Percentiles rank a stretch among this genome's conserved stretches.
phyloP scores from a whole-genome alignment of 2,888 invertebrate species.

The Eurytoma adleriae region DNA sequence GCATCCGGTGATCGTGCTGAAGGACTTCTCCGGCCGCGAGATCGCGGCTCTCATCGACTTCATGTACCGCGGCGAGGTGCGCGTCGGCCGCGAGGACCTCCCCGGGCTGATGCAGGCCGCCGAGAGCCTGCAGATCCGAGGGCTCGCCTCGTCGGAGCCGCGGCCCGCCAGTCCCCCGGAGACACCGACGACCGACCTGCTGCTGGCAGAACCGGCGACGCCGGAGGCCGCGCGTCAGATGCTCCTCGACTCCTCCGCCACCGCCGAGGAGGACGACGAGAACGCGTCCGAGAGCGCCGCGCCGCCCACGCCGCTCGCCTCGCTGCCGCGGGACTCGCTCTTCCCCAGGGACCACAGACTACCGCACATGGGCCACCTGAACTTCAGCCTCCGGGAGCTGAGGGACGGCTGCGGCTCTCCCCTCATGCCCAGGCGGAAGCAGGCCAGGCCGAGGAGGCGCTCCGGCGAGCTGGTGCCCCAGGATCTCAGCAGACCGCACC shows the following conservation, averaged over 20 bases:
- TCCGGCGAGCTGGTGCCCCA: constrained; percentile 86
- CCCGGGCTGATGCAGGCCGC: constrained; percentile 91
- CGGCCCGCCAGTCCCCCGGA: constrained; percentile 75
- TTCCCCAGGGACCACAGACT: constrained; percentile 69
- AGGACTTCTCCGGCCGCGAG: constrained; percentile 93
- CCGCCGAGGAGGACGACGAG: constrained; percentile 65
- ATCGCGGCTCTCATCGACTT: constrained; percentile 94
- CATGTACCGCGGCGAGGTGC: constrained; percentile 96
- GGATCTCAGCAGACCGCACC: constrained; percentile 78
- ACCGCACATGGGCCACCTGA: constrained; percentile 72
- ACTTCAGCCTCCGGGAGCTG: constrained; percentile 70
- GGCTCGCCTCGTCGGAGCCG: constrained; percentile 81
- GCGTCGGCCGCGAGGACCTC: constrained; percentile 90
- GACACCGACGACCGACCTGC: constrained; percentile 73
- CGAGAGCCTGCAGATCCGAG: constrained; percentile 90
- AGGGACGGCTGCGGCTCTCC: constrained; percentile 83
- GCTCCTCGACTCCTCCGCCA: constrained; percentile 52
- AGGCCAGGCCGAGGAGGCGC: constrained; percentile 89
- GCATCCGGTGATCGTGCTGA: constrained; percentile 94
- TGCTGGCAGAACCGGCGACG: constrained; percentile 78
- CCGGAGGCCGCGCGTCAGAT: constrained; percentile 73
- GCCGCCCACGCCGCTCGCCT: constrained; percentile 69
- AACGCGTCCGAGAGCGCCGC: constrained; percentile 71
- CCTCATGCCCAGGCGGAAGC: constrained; percentile 86
- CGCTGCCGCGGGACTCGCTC: constrained; percentile 26